Evolutionary conservation across 1,140 invertebrate species (phyloP), one percentile per base, ranked within the genome.

Genomic region (Matsumurasca onukii): DNA sequence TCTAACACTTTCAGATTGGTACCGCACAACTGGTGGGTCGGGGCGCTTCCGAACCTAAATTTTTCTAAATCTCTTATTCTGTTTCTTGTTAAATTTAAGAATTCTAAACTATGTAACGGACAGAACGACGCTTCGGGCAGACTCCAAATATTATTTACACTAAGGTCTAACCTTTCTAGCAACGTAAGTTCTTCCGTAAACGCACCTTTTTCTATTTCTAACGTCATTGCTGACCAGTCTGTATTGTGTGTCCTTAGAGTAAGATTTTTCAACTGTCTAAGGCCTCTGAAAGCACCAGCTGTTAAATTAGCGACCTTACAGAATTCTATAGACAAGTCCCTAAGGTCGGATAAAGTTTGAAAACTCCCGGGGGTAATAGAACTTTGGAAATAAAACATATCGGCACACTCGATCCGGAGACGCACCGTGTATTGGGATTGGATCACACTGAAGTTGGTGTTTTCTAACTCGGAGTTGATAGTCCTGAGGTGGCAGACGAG

Each of bases 231-330:
- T 13, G 89, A 91, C 93, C 92, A 95, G 76, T 92, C 91, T 39
- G 88, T 90, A 77, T 96, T 96, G 78, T 93, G 90, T 13, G 93
- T 95, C 72, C 91, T 86, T 57, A 97, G 85, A 1, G 93, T 93
- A 31, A 95, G 83, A 79, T 93, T 93, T 67, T 90, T 83, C 52
- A 95, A 82, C 77, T 93, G 89, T 49, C 88, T 86, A 15, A 95
- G 83, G 1, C 91, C 91, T 15, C 87, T 85, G 74, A 95, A 94
- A 0, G 92, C 90, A 17, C 91, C 91, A 62, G 91, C 89, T 1
- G 93, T 92, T 24, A 97, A 82, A 76, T 93, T 93, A 31, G 90
- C 88, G 68, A 97, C 90, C 81, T 94, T 94, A 80, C 94, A 97
- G 73, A 91, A 92, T 77, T 96, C 93, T 66, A 97, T 92, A 13